A percentile compares a stretch with the other conserved stretches of the same genome.
phyloP scores from a whole-genome alignment of 2,888 invertebrate species.

The Thera obeliscata region DNA sequence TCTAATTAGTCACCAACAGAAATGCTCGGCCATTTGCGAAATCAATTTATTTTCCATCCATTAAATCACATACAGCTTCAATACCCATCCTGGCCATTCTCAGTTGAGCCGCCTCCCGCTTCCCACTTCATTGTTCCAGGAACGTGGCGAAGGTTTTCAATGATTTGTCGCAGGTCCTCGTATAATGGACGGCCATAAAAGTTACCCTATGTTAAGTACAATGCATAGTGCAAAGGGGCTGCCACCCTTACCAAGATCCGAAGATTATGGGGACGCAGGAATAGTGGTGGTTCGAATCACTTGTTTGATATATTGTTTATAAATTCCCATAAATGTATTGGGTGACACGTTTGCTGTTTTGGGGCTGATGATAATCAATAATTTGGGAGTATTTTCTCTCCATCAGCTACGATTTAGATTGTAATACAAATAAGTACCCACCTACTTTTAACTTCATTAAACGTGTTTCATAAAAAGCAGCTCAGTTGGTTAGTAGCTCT shows the following conservation, averaged over 20 bases:
- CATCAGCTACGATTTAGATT: not conserved
- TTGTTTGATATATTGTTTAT: conserved; percentile 60
- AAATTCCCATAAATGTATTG: conserved; percentile 43
- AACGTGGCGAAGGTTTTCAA: conserved; percentile 51
- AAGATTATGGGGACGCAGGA: conserved; percentile 60
- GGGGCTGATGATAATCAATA: conserved; percentile 26
- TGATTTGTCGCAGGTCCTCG: conserved; percentile 54
- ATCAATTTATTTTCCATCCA: conserved; percentile 81
- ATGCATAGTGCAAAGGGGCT: conserved; percentile 76
- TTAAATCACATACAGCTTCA: conserved; percentile 76
- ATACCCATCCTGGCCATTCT: conserved; percentile 62
- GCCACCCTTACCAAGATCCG: conserved; percentile 64
- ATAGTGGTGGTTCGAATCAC: conserved; percentile 66
- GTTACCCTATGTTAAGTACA: conserved; percentile 78
- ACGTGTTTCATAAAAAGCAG: too few relatives aligned
- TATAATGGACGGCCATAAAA: conserved; percentile 70
- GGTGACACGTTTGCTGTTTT: conserved; percentile 31
- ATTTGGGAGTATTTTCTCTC: conserved; percentile 3
- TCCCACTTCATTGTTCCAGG: conserved; percentile 40
- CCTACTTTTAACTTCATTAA: not conserved
- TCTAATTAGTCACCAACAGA: conserved; percentile 53
- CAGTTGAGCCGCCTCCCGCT: conserved; percentile 49
- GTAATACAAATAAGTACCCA: not conserved
- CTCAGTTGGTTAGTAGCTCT: too few relatives aligned
- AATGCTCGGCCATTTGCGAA: conserved; percentile 65